A percentile compares a stretch with the other conserved stretches of the same genome.
These are phyloP conservation scores for Coremacera marginata DNA, from an alignment of 2,888 invertebrate genomes.

Conservation along the genomic window DNA sequence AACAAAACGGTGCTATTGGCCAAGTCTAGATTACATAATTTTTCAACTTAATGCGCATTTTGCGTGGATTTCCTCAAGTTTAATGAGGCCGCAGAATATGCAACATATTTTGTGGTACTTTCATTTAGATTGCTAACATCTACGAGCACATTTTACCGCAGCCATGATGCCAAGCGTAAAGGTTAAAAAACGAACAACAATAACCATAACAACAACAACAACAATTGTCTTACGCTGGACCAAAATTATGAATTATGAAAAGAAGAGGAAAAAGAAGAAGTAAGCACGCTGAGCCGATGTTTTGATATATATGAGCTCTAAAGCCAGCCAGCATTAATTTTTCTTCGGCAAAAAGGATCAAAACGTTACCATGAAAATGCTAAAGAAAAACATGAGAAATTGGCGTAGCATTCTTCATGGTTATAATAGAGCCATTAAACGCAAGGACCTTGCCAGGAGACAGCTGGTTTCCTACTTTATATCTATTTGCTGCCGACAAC, in stretches of 20 bases:
- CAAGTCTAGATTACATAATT: too few relatives aligned
- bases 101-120: neutral
- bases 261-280: too few relatives aligned
- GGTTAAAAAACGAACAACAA: neutral
- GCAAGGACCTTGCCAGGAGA: neutral
- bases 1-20: too few relatives aligned
- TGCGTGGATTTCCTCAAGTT: neutral
- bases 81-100: neutral
- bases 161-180: too few relatives aligned
- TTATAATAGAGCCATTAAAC: conserved; percentile 20
- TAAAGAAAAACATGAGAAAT: conserved; percentile 4
- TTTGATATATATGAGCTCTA: neutral
- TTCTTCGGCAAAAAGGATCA: neutral
- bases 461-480: conserved; percentile 1
- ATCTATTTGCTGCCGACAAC: too few relatives aligned
- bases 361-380: conserved; percentile 1
- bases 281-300: neutral
- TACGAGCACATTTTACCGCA: neutral
- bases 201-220: neutral
- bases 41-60: neutral
- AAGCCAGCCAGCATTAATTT: too few relatives aligned
- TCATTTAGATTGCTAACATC: neutral
- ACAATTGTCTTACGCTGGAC: neutral
- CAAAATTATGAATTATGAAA: conserved; percentile 11
- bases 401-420: neutral